Evolutionary conservation across 2,797 vertebrate species (phyloP), one percentile per base, ranked within the genome.

Genomic region (Columba guinea): DNA sequence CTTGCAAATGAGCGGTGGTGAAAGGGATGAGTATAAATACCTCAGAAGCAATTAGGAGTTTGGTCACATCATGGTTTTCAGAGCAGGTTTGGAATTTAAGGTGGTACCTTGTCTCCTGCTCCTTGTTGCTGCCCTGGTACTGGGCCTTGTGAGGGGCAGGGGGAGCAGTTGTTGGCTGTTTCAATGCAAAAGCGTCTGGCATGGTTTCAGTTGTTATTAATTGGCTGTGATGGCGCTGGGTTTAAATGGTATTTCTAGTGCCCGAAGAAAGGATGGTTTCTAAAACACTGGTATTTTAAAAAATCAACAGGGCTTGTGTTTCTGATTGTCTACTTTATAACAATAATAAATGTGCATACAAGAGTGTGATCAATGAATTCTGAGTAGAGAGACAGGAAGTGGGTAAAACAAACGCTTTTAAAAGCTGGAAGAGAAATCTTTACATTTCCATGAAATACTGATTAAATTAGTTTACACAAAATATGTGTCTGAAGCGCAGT

Each of bases 121-220:
- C 62, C 53, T 60, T 68, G 8, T 84, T 71, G 11, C 30, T 89
- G 2, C 58, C 20, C 10, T 0, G 3, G 11, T 51, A 14, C 37
- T 46, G 75, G 41, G 49, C 39, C 63, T 12, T 35, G 49, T 30
- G 41, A 56, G 0, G 1, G n/a, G n/a, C 67, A 70, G 23, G 8
- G 41, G 49, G 51, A 71, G 32, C 37, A 63, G 34, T 34, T 39
- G 32, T 28, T 10, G 60, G 46, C 28, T 39, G 5, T 32, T 58
- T 19, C 39, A 20, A 64, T 53, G 51, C 65, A 37, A 35, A 90
- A 91, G 53, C 52, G 10, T 67, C 27, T 52, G 35, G 6, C 1
- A 2, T 59, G 52, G 35, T 52, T 49, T 24, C 16, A 60, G 37
- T 35, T 0, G 0, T 41, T 5, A 1, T 41, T 79, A 65, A 28